Evolutionary conservation across 2,797 vertebrate genomes (phyloP).

Genomic region (Threskiornis aethiopicus): DNA sequence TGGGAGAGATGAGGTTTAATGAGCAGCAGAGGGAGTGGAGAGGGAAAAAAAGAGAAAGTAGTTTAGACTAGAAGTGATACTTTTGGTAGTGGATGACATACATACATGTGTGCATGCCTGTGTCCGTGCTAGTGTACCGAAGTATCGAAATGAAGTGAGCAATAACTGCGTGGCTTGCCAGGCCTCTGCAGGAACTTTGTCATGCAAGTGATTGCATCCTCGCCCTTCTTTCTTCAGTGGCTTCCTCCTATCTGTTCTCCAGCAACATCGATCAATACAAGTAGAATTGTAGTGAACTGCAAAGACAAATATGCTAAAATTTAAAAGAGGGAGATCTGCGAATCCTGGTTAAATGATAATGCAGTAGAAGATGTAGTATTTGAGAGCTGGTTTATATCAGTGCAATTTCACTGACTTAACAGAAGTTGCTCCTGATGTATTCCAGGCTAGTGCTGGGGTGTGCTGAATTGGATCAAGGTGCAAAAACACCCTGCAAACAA

Average conservation of each 20-base stretch:
- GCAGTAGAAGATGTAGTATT: not conserved
- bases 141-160: not conserved
- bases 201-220: rapidly evolving
- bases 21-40: conserved; percentile 27
- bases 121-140: not conserved
- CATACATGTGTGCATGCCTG: not conserved
- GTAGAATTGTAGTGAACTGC: not conserved
- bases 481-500: not conserved
- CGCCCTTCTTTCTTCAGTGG: not conserved
- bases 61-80: not conserved
- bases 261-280: not conserved
- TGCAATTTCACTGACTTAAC: not conserved
- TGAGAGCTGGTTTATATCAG: not conserved
- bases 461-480: not conserved
- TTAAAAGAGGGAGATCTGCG: not conserved
- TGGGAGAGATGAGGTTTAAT: conserved; percentile 49
- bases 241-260: not conserved
- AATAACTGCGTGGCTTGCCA: not conserved
- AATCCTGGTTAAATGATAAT: not conserved
- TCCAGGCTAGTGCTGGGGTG: not conserved
- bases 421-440: not conserved
- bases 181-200: not conserved
- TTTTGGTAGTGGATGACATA: not conserved
- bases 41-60: not conserved
- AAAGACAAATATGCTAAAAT: not conserved